These are phyloP conservation scores for Paramacrobiotus metropolitanus DNA, from an alignment of 1,140 invertebrate species.

Conservation along the genomic window DNA sequence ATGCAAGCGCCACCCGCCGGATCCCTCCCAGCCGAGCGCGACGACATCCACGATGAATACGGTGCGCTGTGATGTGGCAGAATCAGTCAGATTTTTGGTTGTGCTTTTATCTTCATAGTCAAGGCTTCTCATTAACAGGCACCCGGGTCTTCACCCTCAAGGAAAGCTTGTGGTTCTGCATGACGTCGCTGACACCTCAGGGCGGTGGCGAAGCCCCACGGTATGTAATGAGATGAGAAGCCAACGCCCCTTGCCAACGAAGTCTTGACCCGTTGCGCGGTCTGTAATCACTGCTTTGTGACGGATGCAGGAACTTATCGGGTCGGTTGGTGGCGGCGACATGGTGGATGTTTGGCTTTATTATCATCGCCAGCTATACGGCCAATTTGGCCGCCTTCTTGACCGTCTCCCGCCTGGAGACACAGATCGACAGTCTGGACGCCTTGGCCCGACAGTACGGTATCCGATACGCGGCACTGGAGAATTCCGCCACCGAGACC, in stretches of 20 bases:
- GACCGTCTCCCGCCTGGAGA: slow-evolving; percentile 71
- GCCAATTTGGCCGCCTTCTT: slow-evolving; percentile 84
- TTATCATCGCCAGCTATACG: slow-evolving; percentile 93
- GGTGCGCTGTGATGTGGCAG: too few relatives aligned
- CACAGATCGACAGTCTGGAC: slow-evolving; percentile 70
- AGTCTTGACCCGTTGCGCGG: too few relatives aligned
- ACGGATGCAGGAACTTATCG: slow-evolving; percentile 60
- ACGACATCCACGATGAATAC: too few relatives aligned
- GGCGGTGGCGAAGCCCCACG: slow-evolving; percentile 75
- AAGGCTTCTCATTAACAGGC: too few relatives aligned
- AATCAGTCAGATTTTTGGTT: too few relatives aligned
- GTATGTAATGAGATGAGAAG: slow-evolving; percentile 16
- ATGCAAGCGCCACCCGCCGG: too few relatives aligned
- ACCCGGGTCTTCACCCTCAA: slow-evolving; percentile 83
- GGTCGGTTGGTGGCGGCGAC: slow-evolving; percentile 75
- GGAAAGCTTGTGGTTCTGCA: slow-evolving; percentile 94
- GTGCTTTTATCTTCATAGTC: too few relatives aligned
- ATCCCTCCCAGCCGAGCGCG: too few relatives aligned
- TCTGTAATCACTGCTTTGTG: too few relatives aligned
- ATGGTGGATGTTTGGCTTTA: slow-evolving; percentile 94
- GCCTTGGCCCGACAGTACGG: slow-evolving; percentile 83
- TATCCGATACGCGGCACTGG: slow-evolving; percentile 65
- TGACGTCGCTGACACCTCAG: slow-evolving; percentile 89
- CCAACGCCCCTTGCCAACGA: too few relatives aligned
- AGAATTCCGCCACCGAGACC: slow-evolving; percentile 52